phyloP scores from a whole-genome alignment of 2,113 vertebrate species.

The Corydoras sp. region DNA sequence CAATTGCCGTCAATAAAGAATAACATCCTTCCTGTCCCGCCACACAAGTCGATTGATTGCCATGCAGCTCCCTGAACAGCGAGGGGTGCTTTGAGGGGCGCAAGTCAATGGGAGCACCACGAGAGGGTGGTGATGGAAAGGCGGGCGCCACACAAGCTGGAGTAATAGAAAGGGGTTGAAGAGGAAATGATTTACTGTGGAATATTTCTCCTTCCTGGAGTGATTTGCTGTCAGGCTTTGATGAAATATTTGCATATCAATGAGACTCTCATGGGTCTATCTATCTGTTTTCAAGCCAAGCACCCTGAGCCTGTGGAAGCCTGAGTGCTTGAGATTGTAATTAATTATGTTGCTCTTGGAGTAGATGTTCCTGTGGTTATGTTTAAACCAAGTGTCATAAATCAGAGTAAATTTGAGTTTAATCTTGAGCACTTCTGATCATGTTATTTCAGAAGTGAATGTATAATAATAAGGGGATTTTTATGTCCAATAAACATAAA shows the following conservation, averaged over 20 bases:
- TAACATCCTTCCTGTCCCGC: conserved; percentile 58
- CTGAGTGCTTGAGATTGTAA: conserved; percentile 21
- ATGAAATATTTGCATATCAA: conserved; percentile 42
- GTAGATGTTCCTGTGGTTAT: conserved; percentile 13
- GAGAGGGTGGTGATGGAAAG: conserved; percentile 21
- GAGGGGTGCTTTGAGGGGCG: conserved; percentile 36
- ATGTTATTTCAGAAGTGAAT: not conserved
- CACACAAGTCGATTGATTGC: conserved; percentile 38
- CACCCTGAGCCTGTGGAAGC: conserved; percentile 8
- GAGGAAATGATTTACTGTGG: conserved; percentile 44
- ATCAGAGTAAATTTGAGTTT: conserved; percentile 11
- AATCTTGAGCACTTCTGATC: not conserved
- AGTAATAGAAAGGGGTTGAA: conserved; percentile 36
- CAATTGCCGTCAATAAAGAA: conserved; percentile 58
- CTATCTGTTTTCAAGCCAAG: conserved; percentile 37
- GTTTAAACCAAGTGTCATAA: conserved; percentile 23
- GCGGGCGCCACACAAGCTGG: conserved; percentile 23
- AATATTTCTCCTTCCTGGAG: conserved; percentile 43
- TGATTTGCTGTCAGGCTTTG: conserved; percentile 40
- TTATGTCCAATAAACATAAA: too few relatives aligned
- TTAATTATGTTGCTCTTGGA: conserved; percentile 32
- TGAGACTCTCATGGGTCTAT: conserved; percentile 43
- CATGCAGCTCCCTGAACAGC: conserved; percentile 29
- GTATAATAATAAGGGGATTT: not conserved
- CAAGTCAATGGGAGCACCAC: conserved; percentile 23